Percentiles rank a stretch among this genome's conserved stretches.
phyloP scores from a whole-genome alignment of 2,113 vertebrate genomes.

The Ailurus styani region DNA sequence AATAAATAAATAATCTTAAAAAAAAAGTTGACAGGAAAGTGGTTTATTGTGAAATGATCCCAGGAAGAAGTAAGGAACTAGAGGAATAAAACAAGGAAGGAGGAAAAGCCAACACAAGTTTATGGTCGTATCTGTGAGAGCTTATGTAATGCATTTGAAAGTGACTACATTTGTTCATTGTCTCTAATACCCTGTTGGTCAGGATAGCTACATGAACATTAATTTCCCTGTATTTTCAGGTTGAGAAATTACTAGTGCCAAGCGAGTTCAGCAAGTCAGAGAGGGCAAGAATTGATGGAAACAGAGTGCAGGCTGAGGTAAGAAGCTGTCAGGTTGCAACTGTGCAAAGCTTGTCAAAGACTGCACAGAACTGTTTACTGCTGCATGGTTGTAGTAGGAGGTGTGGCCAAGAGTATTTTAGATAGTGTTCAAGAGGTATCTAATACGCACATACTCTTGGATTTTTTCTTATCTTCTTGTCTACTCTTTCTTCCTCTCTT shows the following conservation, averaged over 20 bases:
- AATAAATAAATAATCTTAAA: too few species aligned
- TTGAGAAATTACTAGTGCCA: neutral
- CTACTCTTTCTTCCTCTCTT: neutral
- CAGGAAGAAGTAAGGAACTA: neutral
- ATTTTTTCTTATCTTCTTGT: neutral
- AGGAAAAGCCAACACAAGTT: neutral
- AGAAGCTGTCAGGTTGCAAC: neutral
- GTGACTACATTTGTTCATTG: neutral
- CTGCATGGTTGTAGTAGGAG: too few species aligned
- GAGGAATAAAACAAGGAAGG: neutral
- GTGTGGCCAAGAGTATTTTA: neutral
- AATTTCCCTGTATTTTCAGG: neutral
- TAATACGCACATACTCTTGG: neutral
- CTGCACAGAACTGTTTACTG: neutral
- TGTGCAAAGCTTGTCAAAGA: neutral
- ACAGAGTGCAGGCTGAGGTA: neutral
- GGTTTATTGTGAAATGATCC: neutral
- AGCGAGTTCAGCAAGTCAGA: neutral
- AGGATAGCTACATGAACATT: neutral
- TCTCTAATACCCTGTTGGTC: neutral
- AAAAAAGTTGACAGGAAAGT: neutral
- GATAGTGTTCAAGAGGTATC: neutral
- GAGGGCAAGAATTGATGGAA: neutral
- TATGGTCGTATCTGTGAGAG: neutral
- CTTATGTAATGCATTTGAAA: neutral